phyloP scores from a whole-genome alignment of 2,113 vertebrate species.

The Chiloscyllium plagiosum region DNA sequence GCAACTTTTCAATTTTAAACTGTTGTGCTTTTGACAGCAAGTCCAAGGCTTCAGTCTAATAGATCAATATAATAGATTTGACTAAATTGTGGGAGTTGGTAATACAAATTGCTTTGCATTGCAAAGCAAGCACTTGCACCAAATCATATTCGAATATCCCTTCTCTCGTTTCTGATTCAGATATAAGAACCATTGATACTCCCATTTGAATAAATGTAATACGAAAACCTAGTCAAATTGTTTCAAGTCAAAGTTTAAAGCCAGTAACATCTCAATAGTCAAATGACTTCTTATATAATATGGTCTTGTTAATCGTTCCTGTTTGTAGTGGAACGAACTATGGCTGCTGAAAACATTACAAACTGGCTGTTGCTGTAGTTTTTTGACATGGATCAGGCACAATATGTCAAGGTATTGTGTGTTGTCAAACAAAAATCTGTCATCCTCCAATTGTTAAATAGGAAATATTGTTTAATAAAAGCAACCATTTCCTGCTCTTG shows the following conservation, averaged over 20 bases:
- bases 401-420: neutral
- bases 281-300: neutral
- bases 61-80: neutral
- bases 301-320: neutral
- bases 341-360: neutral
- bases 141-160: neutral
- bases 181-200: neutral
- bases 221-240: neutral
- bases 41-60: neutral
- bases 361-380: neutral
- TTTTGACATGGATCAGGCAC: neutral
- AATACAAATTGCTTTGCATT: neutral
- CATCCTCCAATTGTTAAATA: neutral
- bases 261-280: neutral
- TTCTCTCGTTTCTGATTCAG: neutral
- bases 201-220: neutral
- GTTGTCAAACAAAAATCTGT: neutral
- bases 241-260: neutral
- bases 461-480: neutral
- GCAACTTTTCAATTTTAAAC: neutral
- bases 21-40: neutral
- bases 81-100: neutral
- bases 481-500: neutral
- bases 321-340: neutral
- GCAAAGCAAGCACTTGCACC: neutral